These are phyloP conservation scores for Halichondria panicea DNA, from an alignment of 37 sponge, comb jelly and placozoan species.

Conservation along the genomic window DNA sequence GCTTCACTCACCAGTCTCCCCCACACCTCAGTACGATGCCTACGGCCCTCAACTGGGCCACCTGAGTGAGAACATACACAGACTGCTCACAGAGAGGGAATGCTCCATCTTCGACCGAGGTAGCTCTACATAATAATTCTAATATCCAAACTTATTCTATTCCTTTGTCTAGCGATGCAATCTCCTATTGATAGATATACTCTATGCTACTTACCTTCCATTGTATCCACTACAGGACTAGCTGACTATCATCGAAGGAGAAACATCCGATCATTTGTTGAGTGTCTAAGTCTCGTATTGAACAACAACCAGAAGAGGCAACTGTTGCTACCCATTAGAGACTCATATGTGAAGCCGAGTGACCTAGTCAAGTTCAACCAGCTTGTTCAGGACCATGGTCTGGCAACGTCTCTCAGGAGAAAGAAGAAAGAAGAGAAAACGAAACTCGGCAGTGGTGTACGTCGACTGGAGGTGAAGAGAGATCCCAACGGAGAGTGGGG, in stretches of 20 bases:
- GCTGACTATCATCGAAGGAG: constrained; percentile 65
- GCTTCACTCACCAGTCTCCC: not conserved
- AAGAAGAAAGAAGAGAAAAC: constrained; percentile 16
- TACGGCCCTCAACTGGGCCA: constrained; percentile 6
- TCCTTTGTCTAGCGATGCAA: not conserved
- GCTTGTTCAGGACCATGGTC: constrained; percentile 56
- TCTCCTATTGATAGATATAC: not conserved
- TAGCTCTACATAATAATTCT: not conserved
- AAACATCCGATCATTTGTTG: constrained; percentile 62
- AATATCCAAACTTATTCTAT: not conserved
- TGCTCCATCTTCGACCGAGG: constrained; percentile 64
- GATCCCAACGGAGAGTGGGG: constrained; percentile 71
- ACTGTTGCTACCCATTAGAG: constrained; percentile 73
- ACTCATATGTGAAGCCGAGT: constrained; percentile 64
- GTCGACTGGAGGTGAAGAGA: constrained; percentile 55
- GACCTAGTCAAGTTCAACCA: constrained; percentile 72
- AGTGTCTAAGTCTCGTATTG: constrained; percentile 58
- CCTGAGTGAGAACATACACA: constrained; percentile 48
- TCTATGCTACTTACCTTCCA: not conserved
- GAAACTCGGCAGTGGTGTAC: not conserved
- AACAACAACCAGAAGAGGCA: constrained; percentile 73
- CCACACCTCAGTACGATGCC: constrained; percentile 2
- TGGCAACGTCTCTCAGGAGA: constrained; percentile 31
- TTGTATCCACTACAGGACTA: constrained; percentile 15
- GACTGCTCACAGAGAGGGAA: constrained; percentile 61